phyloP scores from a whole-genome alignment of 2,888 invertebrate genomes.

The Agonopterix heracliana region DNA sequence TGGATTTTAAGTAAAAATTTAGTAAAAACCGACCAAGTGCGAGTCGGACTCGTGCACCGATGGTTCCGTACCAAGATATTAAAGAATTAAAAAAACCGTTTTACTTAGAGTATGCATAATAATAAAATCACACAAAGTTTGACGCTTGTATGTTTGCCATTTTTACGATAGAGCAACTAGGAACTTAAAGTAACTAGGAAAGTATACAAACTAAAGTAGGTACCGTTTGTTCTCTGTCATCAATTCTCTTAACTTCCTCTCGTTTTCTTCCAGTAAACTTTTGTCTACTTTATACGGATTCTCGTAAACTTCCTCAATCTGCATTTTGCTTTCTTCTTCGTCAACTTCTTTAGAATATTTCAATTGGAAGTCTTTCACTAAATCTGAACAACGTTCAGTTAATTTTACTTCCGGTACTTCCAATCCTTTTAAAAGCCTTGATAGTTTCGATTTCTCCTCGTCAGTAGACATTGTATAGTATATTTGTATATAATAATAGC shows the following conservation, averaged over 20 bases:
- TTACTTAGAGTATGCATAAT: too few relatives aligned
- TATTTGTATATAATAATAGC: not conserved
- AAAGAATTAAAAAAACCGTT: too few relatives aligned
- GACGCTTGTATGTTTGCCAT: too few relatives aligned
- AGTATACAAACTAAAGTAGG: too few relatives aligned
- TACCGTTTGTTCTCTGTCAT: constrained; percentile 41
- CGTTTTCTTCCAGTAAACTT: constrained; percentile 45
- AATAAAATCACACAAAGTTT: too few relatives aligned
- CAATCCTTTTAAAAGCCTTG: constrained; percentile 51
- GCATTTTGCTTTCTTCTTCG: constrained; percentile 25
- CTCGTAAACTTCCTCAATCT: constrained; percentile 22
- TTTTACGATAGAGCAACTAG: too few relatives aligned
- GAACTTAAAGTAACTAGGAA: too few relatives aligned
- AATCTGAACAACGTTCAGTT: constrained; percentile 44
- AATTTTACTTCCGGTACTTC: constrained; percentile 55
- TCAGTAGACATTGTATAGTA: constrained; percentile 50
- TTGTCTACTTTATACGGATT: constrained; percentile 55
- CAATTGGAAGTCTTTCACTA: constrained; percentile 47
- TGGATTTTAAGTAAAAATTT: too few relatives aligned
- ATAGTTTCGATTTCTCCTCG: constrained; percentile 55
- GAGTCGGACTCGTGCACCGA: too few relatives aligned
- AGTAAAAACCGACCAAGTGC: too few relatives aligned
- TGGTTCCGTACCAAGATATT: too few relatives aligned
- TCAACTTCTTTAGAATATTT: constrained; percentile 40
- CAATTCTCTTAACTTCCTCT: constrained; percentile 43